These are phyloP conservation scores for Campoletis sonorensis DNA, from an alignment of 1,140 invertebrate genomes.

Conservation along the genomic window DNA sequence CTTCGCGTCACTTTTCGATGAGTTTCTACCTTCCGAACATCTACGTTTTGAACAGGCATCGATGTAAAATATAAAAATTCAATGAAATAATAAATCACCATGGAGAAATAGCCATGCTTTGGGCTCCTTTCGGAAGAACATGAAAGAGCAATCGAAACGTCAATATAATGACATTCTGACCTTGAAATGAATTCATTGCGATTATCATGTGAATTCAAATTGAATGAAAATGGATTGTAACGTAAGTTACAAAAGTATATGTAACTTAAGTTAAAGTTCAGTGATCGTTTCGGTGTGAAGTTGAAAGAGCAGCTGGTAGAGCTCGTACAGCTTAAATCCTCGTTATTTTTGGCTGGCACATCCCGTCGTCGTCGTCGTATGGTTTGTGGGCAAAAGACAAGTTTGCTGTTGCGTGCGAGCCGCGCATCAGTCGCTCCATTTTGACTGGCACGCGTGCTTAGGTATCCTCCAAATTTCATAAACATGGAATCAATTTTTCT, in stretches of 20 bases:
- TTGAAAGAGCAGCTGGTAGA: conserved; percentile 23
- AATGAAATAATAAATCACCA: too few relatives aligned
- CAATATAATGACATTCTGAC: too few relatives aligned
- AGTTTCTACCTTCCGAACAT: too few relatives aligned
- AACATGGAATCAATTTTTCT: conserved; percentile 73
- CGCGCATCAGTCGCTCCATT: conserved; percentile 34
- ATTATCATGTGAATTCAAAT: too few relatives aligned
- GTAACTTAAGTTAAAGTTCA: neutral
- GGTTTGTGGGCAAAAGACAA: neutral
- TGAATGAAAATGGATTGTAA: neutral
- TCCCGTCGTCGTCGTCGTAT: neutral
- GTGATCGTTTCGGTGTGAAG: neutral
- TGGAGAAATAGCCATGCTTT: too few relatives aligned
- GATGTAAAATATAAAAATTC: too few relatives aligned
- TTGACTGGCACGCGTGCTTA: conserved; percentile 57
- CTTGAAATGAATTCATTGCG: too few relatives aligned
- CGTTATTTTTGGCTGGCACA: conserved; percentile 65
- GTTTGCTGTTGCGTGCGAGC: conserved; percentile 1
- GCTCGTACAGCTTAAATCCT: conserved; percentile 57
- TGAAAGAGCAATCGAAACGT: too few relatives aligned
- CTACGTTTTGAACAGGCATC: too few relatives aligned
- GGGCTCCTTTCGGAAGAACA: too few relatives aligned
- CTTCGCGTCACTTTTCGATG: too few relatives aligned
- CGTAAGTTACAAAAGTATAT: neutral
- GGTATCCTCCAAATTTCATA: conserved; percentile 70